phyloP scores from a whole-genome alignment of 1,140 invertebrate genomes.

The Drosophila kanapiae region DNA sequence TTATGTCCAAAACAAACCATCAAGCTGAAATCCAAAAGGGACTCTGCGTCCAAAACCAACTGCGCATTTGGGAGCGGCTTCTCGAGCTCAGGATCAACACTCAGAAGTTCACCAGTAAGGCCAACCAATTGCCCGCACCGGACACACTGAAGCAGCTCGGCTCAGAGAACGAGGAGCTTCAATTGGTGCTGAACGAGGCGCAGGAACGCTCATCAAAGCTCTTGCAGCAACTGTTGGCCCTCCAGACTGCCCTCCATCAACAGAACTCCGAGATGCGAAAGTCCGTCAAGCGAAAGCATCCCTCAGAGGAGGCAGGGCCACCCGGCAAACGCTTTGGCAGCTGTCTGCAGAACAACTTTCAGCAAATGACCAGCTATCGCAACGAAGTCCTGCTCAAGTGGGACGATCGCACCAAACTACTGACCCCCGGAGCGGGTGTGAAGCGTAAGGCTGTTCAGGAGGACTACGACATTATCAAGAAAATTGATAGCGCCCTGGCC shows the following conservation, averaged over 20 bases:
- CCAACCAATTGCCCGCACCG: conserved; percentile 92
- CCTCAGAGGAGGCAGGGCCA: conserved; percentile 73
- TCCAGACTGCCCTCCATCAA: conserved; percentile 85
- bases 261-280: conserved; percentile 68
- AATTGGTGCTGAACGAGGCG: conserved; percentile 85
- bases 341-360: conserved; percentile 88
- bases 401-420: conserved; percentile 94
- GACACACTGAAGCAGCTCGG: conserved; percentile 87
- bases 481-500: conserved; percentile 93
- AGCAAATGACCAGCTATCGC: conserved; percentile 90
- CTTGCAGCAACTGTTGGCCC: conserved; percentile 88
- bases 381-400: conserved; percentile 94
- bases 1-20: conserved; percentile 82
- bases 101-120: conserved; percentile 90
- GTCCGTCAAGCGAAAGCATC: conserved; percentile 85
- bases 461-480: conserved; percentile 92
- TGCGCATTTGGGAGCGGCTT: conserved; percentile 92
- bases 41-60: conserved; percentile 90
- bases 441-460: conserved; percentile 88
- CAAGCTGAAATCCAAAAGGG: conserved; percentile 90
- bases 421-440: conserved; percentile 88
- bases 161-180: conserved; percentile 86
- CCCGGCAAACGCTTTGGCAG: conserved; percentile 88
- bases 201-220: conserved; percentile 87
- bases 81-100: conserved; percentile 94